Evolutionary conservation across 2,888 invertebrate species (phyloP).

Genomic region (Parnassius orleans): DNA sequence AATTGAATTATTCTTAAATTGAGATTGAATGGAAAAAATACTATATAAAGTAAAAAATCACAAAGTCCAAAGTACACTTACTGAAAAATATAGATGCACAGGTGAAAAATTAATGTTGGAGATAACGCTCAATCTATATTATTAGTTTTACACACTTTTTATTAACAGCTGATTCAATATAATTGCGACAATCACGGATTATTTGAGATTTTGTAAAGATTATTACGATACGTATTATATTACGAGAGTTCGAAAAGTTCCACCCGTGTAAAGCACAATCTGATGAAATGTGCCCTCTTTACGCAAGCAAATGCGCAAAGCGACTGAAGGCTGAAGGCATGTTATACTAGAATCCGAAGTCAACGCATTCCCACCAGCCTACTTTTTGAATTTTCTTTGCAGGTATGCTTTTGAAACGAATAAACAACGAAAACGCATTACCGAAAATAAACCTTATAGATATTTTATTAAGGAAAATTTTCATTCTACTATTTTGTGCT

Average conservation of each 20-base stretch:
- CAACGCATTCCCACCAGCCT: conserved; percentile 67
- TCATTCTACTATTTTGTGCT: conserved; percentile 1
- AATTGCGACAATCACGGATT: not conserved
- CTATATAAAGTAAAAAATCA: no score
- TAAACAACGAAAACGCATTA: conserved; percentile 28
- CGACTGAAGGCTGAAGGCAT: conserved; percentile 72
- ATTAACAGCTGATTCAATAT: not conserved
- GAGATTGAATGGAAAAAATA: no score
- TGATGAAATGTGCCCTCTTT: conserved; percentile 49
- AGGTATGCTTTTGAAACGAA: conserved; percentile 32
- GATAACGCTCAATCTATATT: no score
- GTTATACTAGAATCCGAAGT: conserved; percentile 53
- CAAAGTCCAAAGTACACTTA: no score
- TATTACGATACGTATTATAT: conserved; percentile 39
- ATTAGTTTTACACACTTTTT: conserved; percentile 3
- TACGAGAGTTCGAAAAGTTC: conserved; percentile 70
- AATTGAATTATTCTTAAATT: no score
- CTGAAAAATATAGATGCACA: no score
- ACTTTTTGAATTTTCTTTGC: conserved; percentile 69
- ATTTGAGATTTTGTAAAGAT: not conserved
- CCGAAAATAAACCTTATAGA: conserved; percentile 4
- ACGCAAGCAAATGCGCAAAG: conserved; percentile 68
- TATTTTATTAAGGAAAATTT: not conserved
- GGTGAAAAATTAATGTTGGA: no score
- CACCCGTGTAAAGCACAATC: conserved; percentile 54